A percentile compares a stretch with the other conserved stretches of the same genome.
Conservation (phyloP, 2,113 vertebrate species). For the Daboia siamensis region DNA sequence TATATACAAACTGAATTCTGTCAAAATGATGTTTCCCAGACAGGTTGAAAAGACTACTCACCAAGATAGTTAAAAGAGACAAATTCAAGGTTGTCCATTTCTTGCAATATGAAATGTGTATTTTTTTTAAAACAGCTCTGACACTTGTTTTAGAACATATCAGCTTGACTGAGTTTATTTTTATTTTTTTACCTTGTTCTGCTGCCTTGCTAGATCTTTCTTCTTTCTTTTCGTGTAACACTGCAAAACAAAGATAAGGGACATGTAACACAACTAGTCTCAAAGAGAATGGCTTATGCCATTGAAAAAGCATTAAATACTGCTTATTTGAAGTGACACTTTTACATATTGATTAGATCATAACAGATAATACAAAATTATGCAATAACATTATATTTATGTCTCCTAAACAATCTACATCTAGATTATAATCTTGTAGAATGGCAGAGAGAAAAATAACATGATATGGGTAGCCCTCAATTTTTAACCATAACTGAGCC, state of each 20-base stretch:
- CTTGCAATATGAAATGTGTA: constrained; percentile 38
- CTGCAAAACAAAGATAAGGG: constrained; percentile 64
- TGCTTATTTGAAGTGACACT: constrained; percentile 20
- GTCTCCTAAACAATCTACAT: not conserved
- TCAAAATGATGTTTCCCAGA: constrained; percentile 26
- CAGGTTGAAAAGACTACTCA: not conserved
- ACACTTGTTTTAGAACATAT: constrained; percentile 33
- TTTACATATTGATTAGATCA: constrained; percentile 18
- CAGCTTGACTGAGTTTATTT: constrained; percentile 47
- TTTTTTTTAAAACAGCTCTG: constrained; percentile 51
- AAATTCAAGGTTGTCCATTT: constrained; percentile 50
- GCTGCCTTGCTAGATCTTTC: constrained; percentile 60
- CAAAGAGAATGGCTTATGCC: constrained; percentile 15
- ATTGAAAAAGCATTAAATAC: constrained; percentile 12
- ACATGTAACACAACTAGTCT: constrained; percentile 44
- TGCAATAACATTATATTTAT: not conserved
- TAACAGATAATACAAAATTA: constrained; percentile 6
- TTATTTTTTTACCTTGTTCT: constrained; percentile 66
- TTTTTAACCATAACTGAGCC: not conserved
- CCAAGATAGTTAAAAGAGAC: constrained; percentile 8
- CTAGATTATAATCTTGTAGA: not conserved
- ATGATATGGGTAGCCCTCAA: not conserved
- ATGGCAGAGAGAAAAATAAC: accelerated
- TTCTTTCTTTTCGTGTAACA: constrained; percentile 64
- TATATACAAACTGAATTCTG: not conserved